Conservation (phyloP, 1,140 invertebrate species). For the Triops cancriformis region DNA sequence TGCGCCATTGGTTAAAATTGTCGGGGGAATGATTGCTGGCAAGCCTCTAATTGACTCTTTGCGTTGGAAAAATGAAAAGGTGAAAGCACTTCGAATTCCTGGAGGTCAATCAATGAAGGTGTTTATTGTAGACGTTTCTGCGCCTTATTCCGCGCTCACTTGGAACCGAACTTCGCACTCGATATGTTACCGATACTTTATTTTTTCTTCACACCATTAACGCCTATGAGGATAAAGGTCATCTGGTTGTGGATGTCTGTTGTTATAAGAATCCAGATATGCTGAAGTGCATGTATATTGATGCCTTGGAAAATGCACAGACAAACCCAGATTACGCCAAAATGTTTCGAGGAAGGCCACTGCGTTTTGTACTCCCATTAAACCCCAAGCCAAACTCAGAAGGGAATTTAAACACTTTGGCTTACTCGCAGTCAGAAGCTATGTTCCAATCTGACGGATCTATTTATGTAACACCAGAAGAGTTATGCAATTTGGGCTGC, state of each 20-base stretch:
- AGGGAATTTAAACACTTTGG: constrained; percentile 44
- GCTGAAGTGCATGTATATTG: constrained; percentile 75
- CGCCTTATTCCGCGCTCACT: constrained; percentile 56
- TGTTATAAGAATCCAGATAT: constrained; percentile 70
- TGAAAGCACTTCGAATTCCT: constrained; percentile 37
- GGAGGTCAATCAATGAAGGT: constrained; percentile 6
- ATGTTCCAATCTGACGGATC: constrained; percentile 44
- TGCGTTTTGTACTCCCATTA: constrained; percentile 61
- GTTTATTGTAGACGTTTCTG: constrained; percentile 54
- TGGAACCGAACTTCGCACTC: constrained; percentile 49
- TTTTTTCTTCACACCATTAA: constrained; percentile 87
- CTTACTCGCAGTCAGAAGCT: constrained; percentile 39
- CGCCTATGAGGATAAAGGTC: constrained; percentile 64
- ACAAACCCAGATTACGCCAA: constrained; percentile 66
- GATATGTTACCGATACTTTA: constrained; percentile 55
- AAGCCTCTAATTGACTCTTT: constrained; percentile 54
- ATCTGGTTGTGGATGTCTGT: constrained; percentile 70
- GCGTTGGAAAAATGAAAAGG: constrained; percentile 58
- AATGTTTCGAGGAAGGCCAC: constrained; percentile 64
- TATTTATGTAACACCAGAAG: constrained; percentile 53
- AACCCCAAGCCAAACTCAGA: constrained; percentile 29
- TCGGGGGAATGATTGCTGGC: constrained; percentile 47
- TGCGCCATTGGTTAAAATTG: constrained; percentile 52
- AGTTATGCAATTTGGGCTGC: constrained; percentile 63
- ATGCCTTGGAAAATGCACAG: constrained; percentile 68